Evolutionary conservation across 2,797 vertebrate species (phyloP).

Genomic region (Sternarchorhynchus goeldii): DNA sequence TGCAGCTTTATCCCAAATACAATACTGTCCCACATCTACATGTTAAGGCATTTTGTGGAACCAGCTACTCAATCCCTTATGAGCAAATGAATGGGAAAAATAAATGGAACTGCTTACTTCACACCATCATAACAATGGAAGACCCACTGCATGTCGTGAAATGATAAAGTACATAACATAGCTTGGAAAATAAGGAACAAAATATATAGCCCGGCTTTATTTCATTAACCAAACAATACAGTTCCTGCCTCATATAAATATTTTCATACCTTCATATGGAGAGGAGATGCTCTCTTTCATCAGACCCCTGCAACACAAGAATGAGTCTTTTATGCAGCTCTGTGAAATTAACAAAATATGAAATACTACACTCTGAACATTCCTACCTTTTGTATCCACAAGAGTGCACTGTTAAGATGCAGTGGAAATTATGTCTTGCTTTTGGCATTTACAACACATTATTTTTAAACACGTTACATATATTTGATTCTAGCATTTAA

Average conservation of each 20-base stretch:
- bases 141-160: neutral
- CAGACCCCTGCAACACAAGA: conserved; percentile 23
- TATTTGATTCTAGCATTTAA: no score
- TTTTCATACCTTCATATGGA: conserved; percentile 38
- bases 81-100: neutral
- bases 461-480: neutral
- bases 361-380: neutral
- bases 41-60: neutral
- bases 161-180: neutral
- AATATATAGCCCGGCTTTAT: conserved; percentile 1
- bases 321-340: conserved; percentile 6
- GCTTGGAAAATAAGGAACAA: neutral
- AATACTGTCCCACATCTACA: conserved; percentile 2
- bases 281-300: conserved; percentile 5
- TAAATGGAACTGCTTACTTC: neutral
- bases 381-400: conserved; percentile 25
- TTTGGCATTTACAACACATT: neutral
- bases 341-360: neutral
- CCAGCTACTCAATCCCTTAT: neutral
- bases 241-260: neutral
- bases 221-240: neutral
- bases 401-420: conserved; percentile 42
- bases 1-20: neutral
- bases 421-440: neutral
- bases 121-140: neutral